phyloP scores from a whole-genome alignment of 2,888 invertebrate genomes.

The Lasius fuliginosus region DNA sequence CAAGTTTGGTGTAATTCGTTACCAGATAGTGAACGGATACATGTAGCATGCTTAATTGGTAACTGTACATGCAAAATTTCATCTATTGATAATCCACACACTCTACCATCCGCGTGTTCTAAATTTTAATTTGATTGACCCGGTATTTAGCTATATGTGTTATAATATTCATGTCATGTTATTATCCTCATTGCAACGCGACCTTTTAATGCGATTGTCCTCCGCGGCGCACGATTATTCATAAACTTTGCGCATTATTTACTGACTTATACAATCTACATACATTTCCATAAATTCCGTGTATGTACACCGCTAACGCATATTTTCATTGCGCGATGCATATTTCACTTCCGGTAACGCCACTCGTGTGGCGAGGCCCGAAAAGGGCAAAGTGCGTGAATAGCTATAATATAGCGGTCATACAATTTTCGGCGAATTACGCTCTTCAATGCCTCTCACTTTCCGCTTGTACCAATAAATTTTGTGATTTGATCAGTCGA shows the following conservation, averaged over 20 bases:
- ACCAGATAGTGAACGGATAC: neutral
- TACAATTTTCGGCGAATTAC: constrained; percentile 65
- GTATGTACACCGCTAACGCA: neutral
- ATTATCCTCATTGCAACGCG: constrained; percentile 4
- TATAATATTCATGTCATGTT: constrained; percentile 6
- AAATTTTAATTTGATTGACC: constrained; percentile 19
- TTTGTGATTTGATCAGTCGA: constrained; percentile 64
- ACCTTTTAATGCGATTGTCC: constrained; percentile 27
- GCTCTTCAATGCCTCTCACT: constrained; percentile 69
- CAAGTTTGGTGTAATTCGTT: neutral
- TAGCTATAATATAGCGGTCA: neutral
- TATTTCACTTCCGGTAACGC: constrained; percentile 26
- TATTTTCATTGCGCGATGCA: constrained; percentile 36
- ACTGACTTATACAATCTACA: constrained; percentile 33
- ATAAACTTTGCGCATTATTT: constrained; percentile 44
- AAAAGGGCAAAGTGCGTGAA: constrained; percentile 13
- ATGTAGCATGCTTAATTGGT: neutral
- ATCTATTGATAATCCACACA: neutral
- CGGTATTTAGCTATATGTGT: neutral
- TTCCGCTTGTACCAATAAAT: constrained; percentile 72
- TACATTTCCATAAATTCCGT: constrained; percentile 41
- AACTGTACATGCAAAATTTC: neutral
- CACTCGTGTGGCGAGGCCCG: neutral
- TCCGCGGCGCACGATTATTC: constrained; percentile 22
- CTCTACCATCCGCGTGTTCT: neutral